Conservation (phyloP, 2,888 invertebrate species). For the Nemoura dubitans region DNA sequence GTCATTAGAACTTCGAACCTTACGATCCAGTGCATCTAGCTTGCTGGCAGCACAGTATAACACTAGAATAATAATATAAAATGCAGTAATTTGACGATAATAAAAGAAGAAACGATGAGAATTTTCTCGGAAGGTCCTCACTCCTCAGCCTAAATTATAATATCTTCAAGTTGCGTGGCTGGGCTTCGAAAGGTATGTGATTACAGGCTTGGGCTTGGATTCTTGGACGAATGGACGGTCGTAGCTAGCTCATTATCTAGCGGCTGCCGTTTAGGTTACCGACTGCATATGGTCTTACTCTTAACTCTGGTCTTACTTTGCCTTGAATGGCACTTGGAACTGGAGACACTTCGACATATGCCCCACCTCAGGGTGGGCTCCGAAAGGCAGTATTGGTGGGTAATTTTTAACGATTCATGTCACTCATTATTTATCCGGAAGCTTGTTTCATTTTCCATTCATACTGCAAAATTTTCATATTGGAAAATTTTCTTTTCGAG, state of each 20-base stretch:
- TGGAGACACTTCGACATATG: too few relatives aligned
- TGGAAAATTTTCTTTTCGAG: too few relatives aligned
- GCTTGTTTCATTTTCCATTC: too few relatives aligned
- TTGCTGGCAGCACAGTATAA: neutral
- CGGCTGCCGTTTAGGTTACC: neutral
- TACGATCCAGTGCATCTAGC: neutral
- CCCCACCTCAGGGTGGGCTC: too few relatives aligned
- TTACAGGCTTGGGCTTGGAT: neutral
- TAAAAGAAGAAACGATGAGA: constrained; percentile 37
- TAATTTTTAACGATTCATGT: too few relatives aligned
- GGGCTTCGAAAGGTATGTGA: neutral
- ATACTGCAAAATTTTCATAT: too few relatives aligned
- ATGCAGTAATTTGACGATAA: constrained; percentile 36
- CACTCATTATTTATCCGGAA: too few relatives aligned
- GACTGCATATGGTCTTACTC: neutral
- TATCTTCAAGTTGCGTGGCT: constrained; percentile 8
- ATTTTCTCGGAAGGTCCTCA: constrained; percentile 37
- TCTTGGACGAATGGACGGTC: neutral
- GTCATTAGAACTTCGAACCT: constrained; percentile 43
- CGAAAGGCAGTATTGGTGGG: too few relatives aligned
- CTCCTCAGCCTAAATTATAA: constrained; percentile 37
- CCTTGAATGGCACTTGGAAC: too few relatives aligned
- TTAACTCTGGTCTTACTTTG: too few relatives aligned
- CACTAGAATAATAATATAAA: constrained; percentile 32
- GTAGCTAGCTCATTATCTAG: neutral